Conservation (phyloP, 2,797 vertebrate species). For the Acanthornis magna region DNA sequence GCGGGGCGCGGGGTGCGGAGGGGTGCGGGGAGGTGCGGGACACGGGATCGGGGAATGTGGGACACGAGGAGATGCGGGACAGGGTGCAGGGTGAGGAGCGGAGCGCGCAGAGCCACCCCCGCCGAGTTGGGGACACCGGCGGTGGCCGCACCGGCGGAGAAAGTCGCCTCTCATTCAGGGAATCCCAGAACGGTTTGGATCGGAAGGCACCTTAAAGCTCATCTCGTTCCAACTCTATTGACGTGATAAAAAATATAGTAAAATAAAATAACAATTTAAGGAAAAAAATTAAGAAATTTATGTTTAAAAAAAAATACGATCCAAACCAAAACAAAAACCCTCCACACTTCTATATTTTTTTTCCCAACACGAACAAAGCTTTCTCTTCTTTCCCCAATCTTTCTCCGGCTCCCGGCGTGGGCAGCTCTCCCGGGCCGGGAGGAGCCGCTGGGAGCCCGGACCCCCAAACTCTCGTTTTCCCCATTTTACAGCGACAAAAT, state of each 20-base stretch:
- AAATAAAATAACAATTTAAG: neutral
- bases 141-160: neutral
- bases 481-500: neutral
- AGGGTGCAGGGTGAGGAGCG: neutral
- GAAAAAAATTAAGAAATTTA: no score
- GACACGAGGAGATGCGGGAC: neutral
- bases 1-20: no score
- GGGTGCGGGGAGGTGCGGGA: no score
- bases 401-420: neutral
- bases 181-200: neutral
- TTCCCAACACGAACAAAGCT: neutral
- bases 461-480: neutral
- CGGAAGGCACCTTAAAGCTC: neutral
- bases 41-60: neutral
- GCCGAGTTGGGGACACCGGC: neutral
- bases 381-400: neutral
- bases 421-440: neutral
- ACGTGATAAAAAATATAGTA: neutral
- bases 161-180: neutral
- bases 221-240: neutral
- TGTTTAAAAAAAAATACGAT: neutral
- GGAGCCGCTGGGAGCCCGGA: neutral
- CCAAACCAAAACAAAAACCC: fast-evolving
- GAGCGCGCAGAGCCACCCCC: neutral
- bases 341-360: neutral